Percentiles rank a stretch among this genome's conserved stretches.
Evolutionary conservation across 2,113 vertebrate genomes (phyloP).

Genomic region (Oenanthe oenanthe): DNA sequence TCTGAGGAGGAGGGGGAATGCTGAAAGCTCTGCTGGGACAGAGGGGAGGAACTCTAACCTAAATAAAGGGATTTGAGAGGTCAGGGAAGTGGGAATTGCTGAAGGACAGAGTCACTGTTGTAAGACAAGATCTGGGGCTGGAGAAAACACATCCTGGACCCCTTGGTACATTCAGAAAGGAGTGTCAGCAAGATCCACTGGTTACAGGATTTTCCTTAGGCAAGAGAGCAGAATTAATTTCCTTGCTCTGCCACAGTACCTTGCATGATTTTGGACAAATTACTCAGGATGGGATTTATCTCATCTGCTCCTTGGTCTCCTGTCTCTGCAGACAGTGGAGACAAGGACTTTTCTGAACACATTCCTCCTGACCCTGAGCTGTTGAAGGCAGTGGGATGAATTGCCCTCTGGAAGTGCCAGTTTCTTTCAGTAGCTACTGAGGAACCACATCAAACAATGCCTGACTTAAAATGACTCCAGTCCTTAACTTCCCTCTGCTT

Average conservation of each 20-base stretch:
- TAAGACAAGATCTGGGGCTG: not conserved
- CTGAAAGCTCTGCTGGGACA: not conserved
- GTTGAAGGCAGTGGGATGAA: not conserved
- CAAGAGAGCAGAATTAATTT: not conserved
- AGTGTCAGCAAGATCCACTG: not conserved
- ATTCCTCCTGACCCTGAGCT: not conserved
- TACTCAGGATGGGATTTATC: not conserved
- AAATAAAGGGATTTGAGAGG: not conserved
- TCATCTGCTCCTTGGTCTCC: not conserved
- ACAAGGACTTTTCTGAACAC: not conserved
- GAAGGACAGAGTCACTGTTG: not conserved
- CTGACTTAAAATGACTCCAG: fast-evolving
- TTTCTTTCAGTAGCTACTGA: not conserved
- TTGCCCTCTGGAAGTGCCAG: not conserved
- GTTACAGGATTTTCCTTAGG: not conserved
- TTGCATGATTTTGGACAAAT: not conserved
- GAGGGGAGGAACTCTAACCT: not conserved
- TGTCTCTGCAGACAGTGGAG: not conserved
- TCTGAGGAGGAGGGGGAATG: not conserved
- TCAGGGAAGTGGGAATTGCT: not conserved
- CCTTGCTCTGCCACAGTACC: not conserved
- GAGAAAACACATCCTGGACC: not conserved
- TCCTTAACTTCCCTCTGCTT: not conserved
- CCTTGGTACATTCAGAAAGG: not conserved
- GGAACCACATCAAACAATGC: not conserved